These are phyloP conservation scores for Myiozetetes cayanensis DNA, from an alignment of 2,113 vertebrate genomes.

Conservation along the genomic window DNA sequence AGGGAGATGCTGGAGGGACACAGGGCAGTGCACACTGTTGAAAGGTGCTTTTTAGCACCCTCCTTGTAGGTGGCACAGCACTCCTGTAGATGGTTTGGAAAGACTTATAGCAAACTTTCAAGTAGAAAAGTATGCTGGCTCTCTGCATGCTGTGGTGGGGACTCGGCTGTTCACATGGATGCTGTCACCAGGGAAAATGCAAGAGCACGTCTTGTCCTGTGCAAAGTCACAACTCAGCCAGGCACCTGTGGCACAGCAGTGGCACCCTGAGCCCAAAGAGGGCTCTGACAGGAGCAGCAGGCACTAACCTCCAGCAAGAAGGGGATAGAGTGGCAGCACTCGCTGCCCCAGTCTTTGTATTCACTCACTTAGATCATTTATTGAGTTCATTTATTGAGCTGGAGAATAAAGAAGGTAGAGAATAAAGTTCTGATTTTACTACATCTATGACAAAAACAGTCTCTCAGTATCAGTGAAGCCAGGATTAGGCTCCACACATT, in stretches of 20 bases:
- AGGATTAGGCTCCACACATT: background rate
- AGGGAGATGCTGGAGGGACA: background rate
- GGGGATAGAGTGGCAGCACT: background rate
- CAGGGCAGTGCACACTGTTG: background rate
- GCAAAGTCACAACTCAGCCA: background rate
- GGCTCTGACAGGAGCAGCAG: background rate
- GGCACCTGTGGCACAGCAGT: accelerated
- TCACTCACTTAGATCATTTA: background rate
- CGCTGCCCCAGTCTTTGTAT: accelerated
- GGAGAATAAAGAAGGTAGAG: background rate
- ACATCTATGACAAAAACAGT: background rate
- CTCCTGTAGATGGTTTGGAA: background rate
- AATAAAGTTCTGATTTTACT: background rate
- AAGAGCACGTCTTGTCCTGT: background rate
- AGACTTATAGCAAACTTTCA: background rate
- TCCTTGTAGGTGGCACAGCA: background rate
- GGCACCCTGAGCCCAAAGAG: background rate
- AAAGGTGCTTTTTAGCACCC: background rate
- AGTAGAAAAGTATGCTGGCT: background rate
- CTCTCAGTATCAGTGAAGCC: background rate
- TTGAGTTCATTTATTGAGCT: background rate
- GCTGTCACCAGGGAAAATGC: background rate
- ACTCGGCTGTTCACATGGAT: background rate
- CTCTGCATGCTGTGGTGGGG: accelerated
- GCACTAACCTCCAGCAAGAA: background rate